phyloP scores from a whole-genome alignment of 30 jellyfish, hydroid and myxozoan species.

The Sanderia malayensis region DNA sequence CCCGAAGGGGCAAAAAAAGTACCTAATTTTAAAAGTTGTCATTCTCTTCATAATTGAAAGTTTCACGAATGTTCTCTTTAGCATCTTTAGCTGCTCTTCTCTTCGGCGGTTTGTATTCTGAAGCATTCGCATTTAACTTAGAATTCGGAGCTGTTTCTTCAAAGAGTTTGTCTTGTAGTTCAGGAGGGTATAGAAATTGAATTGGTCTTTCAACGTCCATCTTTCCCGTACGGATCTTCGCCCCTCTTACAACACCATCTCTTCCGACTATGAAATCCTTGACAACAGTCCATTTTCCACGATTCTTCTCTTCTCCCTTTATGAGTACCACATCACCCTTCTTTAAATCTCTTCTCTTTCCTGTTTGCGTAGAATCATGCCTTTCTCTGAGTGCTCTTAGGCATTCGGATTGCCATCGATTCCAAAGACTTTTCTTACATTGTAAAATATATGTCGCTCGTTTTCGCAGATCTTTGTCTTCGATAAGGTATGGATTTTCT shows the following conservation, averaged over 20 bases:
- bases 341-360: constrained; percentile 3
- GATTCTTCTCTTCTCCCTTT: constrained; percentile 57
- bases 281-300: constrained; percentile 63
- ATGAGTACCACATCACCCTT: constrained; percentile 59
- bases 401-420: constrained; percentile 58
- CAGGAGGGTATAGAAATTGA: constrained; percentile 9
- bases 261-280: constrained; percentile 19
- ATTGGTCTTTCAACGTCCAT: constrained; percentile 50
- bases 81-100: neutral
- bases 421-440: constrained; percentile 40
- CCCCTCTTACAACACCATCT: constrained; percentile 69
- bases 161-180: neutral
- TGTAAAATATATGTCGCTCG: constrained; percentile 28
- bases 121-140: neutral
- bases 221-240: constrained; percentile 34
- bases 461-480: constrained; percentile 24
- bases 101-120: neutral
- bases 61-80: neutral
- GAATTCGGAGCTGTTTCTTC: neutral
- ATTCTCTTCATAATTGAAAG: neutral
- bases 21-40: too few species aligned
- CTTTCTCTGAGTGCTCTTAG: constrained; percentile 50
- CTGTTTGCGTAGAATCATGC: constrained; percentile 35
- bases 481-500: constrained; percentile 14
- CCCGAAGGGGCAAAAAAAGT: too few species aligned